Evolutionary conservation across 2,113 vertebrate species (phyloP), one percentile per base, ranked within the genome.

Genomic region (Phrynocephalus versicolor): DNA sequence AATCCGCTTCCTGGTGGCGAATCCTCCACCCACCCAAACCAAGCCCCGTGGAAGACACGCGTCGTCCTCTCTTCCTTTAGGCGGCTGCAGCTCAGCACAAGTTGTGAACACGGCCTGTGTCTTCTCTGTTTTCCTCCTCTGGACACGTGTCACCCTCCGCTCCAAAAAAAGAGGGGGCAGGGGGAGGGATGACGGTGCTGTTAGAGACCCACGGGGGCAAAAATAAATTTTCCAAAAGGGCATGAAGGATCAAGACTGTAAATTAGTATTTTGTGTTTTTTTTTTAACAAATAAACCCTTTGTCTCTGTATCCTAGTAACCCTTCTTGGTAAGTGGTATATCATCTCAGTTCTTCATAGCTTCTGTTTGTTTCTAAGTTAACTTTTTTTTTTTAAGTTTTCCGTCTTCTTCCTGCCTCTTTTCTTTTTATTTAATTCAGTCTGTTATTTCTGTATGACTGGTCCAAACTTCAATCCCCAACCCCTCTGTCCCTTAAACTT

Each of bases 401-500:
- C n/a, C n/a, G n/a, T 91, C 73, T 92, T 91, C 91, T 93, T 86
- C 90, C 35, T 80, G 93, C 0, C 1, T 27, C 39, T 80, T 51
- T 27, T 37, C 1, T 67, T 10, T 55, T 33, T 74, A n/a, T 65
- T 45, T 55, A 71, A 45, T 55, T 73, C 58, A 39, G 5, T 55
- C 58, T 21, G 70, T 91, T 85, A 72, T 93, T 93, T 90, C 91
- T 85, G 64, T 92, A 84, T 91, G 90, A 93, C 65, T 93, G 94
- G 92, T 95, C 93, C 94, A 93, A 91, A 83, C 84, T 82, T 94
- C 75, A 15, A 2, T 65, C 30, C 70, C 21, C 25, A 57, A 27
- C 21, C 15, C 15, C 90, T 91, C 94, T 89, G 91, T 90, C 90
- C 82, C 92, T 92, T 84, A 84, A 94, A 94, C 94, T 96, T 97